These are phyloP conservation scores for Drosophila melanogaster DNA, from an alignment of 1,140 invertebrate species.

Conservation along the genomic window Release_6_plus_ISO1_MT NT_033777.3:25546001-25546500, in stretches of 20 bases:
- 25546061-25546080: background rate
- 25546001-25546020: background rate
- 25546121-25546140: constrained; percentile 39
- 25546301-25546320: too few relatives aligned
- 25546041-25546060: too few relatives aligned
- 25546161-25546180: constrained; percentile 45
- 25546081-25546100: constrained; percentile 20
- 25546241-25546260: background rate
- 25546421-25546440: constrained; percentile 39
- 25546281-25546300: background rate
- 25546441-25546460: constrained; percentile 31
- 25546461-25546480: constrained; percentile 34
- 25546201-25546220: background rate
- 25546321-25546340: too few relatives aligned
- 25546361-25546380: background rate
- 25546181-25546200: constrained; percentile 31
- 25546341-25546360: too few relatives aligned
- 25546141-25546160: constrained; percentile 37
- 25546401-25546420: constrained; percentile 34
- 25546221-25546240: constrained; percentile 2
- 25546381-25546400: constrained; percentile 12
- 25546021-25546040: background rate
- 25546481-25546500: constrained; percentile 18
- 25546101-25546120: constrained; percentile 34
- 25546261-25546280: background rate